These are phyloP conservation scores for Phoxinus phoxinus DNA, from an alignment of 2,113 vertebrate genomes.

Conservation along the genomic window DNA sequence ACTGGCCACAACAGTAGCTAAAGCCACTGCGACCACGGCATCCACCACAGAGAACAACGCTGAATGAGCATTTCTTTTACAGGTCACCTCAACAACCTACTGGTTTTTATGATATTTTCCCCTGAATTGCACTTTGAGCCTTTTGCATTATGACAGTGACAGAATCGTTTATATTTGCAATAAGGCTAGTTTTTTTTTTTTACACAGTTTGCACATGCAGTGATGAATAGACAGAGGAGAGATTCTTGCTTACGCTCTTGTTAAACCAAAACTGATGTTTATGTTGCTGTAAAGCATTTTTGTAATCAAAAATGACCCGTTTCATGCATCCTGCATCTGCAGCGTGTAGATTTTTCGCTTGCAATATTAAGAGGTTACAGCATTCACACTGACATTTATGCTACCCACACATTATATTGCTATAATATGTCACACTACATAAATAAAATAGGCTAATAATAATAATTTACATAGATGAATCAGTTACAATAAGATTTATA, in stretches of 20 bases:
- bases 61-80: slow-evolving; percentile 64
- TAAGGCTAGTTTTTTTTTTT: not conserved
- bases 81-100: slow-evolving; percentile 41
- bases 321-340: not conserved
- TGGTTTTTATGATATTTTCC: slow-evolving; percentile 61
- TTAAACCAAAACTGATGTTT: slow-evolving; percentile 2
- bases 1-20: slow-evolving; percentile 65
- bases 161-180: slow-evolving; percentile 40
- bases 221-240: slow-evolving; percentile 6
- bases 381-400: not conserved
- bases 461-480: too few relatives aligned
- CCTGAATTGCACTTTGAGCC: slow-evolving; percentile 66
- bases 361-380: not conserved
- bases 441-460: too few relatives aligned
- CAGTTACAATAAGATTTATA: too few relatives aligned
- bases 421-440: not conserved
- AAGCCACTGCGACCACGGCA: slow-evolving; percentile 55
- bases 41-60: slow-evolving; percentile 71
- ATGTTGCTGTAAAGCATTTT: slow-evolving; percentile 21
- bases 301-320: not conserved
- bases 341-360: not conserved
- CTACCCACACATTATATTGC: not conserved
- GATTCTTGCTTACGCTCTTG: not conserved
- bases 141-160: slow-evolving; percentile 65
- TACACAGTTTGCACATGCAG: slow-evolving; percentile 22